Evolutionary conservation across 2,888 invertebrate species (phyloP).

Genomic region (Kryphioiulus occultus): DNA sequence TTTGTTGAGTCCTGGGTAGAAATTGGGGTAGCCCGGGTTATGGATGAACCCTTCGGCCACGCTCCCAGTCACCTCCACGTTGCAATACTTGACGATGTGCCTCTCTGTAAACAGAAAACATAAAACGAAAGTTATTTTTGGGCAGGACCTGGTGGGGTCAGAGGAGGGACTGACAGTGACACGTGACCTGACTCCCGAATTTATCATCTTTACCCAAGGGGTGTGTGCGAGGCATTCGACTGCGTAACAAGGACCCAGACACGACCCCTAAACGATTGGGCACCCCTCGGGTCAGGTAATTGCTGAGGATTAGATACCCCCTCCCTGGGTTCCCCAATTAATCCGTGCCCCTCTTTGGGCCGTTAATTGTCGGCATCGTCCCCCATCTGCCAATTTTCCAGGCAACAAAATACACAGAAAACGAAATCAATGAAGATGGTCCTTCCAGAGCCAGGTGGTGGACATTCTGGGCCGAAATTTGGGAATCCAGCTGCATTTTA

Average conservation of each 20-base stretch:
- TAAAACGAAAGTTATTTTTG: background rate
- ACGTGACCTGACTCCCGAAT: background rate
- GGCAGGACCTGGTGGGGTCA: background rate
- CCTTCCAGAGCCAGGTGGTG: background rate
- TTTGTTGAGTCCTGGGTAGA: slow-evolving; percentile 72
- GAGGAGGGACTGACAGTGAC: background rate
- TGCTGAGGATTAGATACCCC: background rate
- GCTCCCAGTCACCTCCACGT: slow-evolving; percentile 47
- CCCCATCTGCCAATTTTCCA: background rate
- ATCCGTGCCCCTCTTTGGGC: slow-evolving; percentile 5
- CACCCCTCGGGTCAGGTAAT: background rate
- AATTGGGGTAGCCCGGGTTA: slow-evolving; percentile 78
- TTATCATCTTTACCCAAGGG: background rate
- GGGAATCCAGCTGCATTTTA: background rate
- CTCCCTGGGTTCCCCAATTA: background rate
- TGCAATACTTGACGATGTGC: slow-evolving; percentile 45
- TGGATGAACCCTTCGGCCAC: slow-evolving; percentile 71
- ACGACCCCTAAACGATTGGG: background rate
- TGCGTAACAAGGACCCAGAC: background rate
- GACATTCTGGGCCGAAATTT: background rate
- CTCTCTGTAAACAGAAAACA: slow-evolving; percentile 36
- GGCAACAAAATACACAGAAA: background rate
- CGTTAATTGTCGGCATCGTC: slow-evolving; percentile 5
- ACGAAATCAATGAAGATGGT: background rate
- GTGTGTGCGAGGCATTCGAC: background rate